These are phyloP conservation scores for Dichetophora obliterata DNA, from an alignment of 2,888 invertebrate genomes.

Conservation along the genomic window DNA sequence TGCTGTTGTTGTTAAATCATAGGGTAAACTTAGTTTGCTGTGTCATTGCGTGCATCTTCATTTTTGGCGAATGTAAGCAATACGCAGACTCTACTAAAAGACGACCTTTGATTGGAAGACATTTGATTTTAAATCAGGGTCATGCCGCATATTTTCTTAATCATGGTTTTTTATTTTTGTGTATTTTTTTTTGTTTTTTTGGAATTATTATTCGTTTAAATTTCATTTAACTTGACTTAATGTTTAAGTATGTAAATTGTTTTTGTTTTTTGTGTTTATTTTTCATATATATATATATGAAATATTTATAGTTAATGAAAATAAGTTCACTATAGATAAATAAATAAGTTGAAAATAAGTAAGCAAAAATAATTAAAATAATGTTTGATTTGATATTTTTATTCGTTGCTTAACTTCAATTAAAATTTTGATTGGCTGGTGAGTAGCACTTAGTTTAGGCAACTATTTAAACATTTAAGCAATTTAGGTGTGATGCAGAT, in stretches of 20 bases:
- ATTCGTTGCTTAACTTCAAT: too few relatives aligned
- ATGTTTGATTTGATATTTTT: too few relatives aligned
- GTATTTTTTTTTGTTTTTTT: constrained; percentile 40
- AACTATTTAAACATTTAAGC: too few relatives aligned
- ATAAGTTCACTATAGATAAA: not conserved
- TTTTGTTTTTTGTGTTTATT: not conserved
- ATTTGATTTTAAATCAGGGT: constrained; percentile 70
- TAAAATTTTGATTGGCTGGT: too few relatives aligned
- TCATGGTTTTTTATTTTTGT: constrained; percentile 50
- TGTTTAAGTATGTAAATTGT: not conserved
- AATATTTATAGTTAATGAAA: not conserved
- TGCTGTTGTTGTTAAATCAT: constrained; percentile 2
- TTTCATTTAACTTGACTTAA: constrained; percentile 2
- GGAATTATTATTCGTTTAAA: constrained; percentile 44
- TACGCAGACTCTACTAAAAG: constrained; percentile 66
- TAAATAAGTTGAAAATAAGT: too few relatives aligned
- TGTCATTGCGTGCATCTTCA: constrained; percentile 28
- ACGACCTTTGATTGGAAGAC: constrained; percentile 71
- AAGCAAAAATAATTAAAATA: too few relatives aligned
- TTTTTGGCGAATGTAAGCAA: constrained; percentile 50
- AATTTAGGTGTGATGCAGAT: too few relatives aligned
- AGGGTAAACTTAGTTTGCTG: not conserved
- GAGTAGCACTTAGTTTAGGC: too few relatives aligned
- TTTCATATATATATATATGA: too few relatives aligned
- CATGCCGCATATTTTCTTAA: constrained; percentile 66